Evolutionary conservation across 2,113 vertebrate species (phyloP).

Genomic region (Seriola quinqueradiata): DNA sequence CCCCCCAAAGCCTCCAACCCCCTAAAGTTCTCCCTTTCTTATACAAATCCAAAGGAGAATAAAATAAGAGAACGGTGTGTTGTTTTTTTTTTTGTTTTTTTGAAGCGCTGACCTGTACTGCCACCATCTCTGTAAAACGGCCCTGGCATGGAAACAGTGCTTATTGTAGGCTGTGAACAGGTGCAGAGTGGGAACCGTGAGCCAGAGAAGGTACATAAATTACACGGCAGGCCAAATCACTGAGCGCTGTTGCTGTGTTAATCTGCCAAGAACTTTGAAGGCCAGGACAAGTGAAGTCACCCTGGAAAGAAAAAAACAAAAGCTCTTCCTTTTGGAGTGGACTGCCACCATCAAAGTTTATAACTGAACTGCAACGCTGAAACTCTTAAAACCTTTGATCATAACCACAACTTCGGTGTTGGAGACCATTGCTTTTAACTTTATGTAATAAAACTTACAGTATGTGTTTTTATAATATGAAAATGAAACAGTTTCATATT

Average conservation of each 20-base stretch:
- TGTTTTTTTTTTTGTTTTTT: conserved; percentile 42
- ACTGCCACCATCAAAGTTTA: conserved; percentile 38
- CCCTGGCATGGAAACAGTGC: conserved; percentile 59
- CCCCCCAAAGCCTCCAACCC: conserved; percentile 41
- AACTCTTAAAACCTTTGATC: not conserved
- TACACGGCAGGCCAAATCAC: conserved; percentile 72
- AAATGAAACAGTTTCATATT: not conserved
- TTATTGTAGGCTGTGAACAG: conserved; percentile 78
- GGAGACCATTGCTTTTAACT: not conserved
- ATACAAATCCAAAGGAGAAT: conserved; percentile 43
- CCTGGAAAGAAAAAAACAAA: conserved; percentile 38
- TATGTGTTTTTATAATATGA: not conserved
- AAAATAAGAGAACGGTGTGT: conserved; percentile 60
- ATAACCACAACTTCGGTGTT: not conserved
- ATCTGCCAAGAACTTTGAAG: conserved; percentile 82
- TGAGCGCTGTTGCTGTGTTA: conserved; percentile 72
- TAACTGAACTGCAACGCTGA: not conserved
- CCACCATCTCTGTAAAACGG: conserved; percentile 52
- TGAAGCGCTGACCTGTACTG: conserved; percentile 58
- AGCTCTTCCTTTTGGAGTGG: conserved; percentile 21
- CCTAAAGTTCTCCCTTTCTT: conserved; percentile 49
- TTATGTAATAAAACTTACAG: too few relatives aligned
- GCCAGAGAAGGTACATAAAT: conserved; percentile 80
- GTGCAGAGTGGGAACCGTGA: conserved; percentile 74
- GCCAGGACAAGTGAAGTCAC: conserved; percentile 70